phyloP scores from a whole-genome alignment of 2,113 vertebrate species.

The Albula glossodonta region DNA sequence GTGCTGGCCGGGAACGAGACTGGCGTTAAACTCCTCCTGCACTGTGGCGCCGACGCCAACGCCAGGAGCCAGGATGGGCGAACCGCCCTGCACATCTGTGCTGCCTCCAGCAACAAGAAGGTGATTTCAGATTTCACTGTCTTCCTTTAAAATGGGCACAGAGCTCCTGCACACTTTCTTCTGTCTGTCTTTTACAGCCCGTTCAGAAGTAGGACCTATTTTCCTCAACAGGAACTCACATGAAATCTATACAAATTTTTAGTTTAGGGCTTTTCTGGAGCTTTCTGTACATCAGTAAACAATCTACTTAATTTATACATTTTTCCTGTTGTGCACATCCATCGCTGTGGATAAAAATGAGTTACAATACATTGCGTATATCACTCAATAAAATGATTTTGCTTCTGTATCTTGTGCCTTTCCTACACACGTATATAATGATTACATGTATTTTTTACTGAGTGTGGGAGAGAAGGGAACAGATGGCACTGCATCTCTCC shows the following conservation, averaged over 20 bases:
- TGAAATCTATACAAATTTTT: too few species aligned
- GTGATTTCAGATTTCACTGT: constrained; percentile 22
- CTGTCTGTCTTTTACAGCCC: not conserved
- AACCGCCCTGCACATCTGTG: constrained; percentile 56
- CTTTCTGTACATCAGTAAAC: too few species aligned
- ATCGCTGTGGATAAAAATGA: too few species aligned
- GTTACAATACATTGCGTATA: too few species aligned
- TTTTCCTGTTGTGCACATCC: too few species aligned
- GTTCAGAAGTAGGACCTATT: not conserved
- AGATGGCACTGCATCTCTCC: constrained; percentile 40
- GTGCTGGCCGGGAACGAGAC: constrained; percentile 47
- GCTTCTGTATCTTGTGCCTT: too few species aligned
- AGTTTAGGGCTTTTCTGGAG: too few species aligned
- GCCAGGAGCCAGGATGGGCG: constrained; percentile 37
- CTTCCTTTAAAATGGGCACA: not conserved
- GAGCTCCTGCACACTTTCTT: not conserved
- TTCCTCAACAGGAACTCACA: not conserved
- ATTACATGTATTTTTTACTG: not conserved
- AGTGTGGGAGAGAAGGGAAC: constrained; percentile 23
- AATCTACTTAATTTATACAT: too few species aligned
- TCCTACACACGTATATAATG: not conserved
- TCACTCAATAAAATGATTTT: not conserved
- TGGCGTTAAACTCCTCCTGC: constrained; percentile 45
- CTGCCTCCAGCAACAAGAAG: constrained; percentile 48
- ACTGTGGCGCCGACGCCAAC: constrained; percentile 48